These are phyloP conservation scores for Holothuria leucospilota DNA, from an alignment of 53 echinoderm and acorn worm genomes.

Conservation along the genomic window DNA sequence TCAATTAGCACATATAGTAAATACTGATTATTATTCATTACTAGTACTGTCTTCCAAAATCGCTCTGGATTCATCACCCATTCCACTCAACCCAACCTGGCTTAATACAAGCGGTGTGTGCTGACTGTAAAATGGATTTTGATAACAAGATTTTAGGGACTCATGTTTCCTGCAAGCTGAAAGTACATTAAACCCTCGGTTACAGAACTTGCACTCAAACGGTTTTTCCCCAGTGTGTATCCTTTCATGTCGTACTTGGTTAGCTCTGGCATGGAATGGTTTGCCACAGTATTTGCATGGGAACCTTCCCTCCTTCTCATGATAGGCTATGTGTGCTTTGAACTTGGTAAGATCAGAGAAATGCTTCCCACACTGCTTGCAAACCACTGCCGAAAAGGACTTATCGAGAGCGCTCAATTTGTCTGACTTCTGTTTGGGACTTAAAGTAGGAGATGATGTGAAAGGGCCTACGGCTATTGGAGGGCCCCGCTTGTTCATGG, in stretches of 20 bases:
- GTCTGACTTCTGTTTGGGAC: too few species aligned
- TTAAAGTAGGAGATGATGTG: too few species aligned
- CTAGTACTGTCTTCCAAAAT: too few species aligned
- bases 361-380: constrained; percentile 19
- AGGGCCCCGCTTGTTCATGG: too few species aligned
- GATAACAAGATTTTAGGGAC: too few species aligned
- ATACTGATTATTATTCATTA: neutral
- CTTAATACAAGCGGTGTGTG: too few species aligned
- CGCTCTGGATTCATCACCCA: too few species aligned
- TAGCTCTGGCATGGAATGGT: neutral
- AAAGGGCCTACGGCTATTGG: too few species aligned
- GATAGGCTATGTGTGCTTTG: neutral
- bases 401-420: neutral
- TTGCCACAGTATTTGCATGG: constrained; percentile 27
- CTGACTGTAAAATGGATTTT: too few species aligned
- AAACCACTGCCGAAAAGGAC: neutral
- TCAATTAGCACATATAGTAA: neutral
- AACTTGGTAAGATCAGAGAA: neutral
- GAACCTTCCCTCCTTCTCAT: neutral
- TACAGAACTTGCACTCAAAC: neutral
- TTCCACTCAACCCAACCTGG: too few species aligned
- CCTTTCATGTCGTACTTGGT: constrained; percentile 6
- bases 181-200: neutral
- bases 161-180: too few species aligned
- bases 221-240: neutral